These are phyloP conservation scores for Grus americana DNA, from an alignment of 2,113 vertebrate species.

Conservation along the genomic window DNA sequence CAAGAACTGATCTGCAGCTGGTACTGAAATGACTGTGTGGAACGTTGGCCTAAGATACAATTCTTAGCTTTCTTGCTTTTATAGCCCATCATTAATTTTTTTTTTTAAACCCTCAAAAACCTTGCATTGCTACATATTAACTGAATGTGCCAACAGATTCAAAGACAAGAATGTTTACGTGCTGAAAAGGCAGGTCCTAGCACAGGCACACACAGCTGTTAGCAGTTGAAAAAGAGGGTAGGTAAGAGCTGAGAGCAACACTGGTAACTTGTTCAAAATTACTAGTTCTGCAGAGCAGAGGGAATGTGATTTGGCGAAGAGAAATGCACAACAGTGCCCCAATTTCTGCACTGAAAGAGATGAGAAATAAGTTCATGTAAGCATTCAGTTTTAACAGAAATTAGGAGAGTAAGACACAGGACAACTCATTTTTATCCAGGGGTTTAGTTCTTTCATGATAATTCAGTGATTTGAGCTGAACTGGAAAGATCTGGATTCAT, in stretches of 20 bases:
- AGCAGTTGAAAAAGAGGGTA: not conserved
- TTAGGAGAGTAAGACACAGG: not conserved
- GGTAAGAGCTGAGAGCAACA: not conserved
- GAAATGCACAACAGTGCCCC: fast-evolving
- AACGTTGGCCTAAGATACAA: not conserved
- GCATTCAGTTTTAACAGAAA: not conserved
- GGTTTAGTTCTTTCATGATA: fast-evolving
- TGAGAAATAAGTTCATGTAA: not conserved
- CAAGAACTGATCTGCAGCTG: not conserved
- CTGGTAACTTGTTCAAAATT: not conserved
- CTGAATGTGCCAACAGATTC: conserved; percentile 11
- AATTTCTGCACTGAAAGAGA: not conserved
- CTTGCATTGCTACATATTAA: not conserved
- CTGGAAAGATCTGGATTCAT: not conserved
- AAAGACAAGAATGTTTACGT: conserved; percentile 24
- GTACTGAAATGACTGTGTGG: not conserved
- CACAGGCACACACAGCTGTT: not conserved
- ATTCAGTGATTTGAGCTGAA: not conserved
- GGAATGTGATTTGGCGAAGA: not conserved
- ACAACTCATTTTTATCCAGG: not conserved
- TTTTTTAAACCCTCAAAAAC: not conserved
- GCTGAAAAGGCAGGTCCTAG: conserved; percentile 38
- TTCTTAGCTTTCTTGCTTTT: not conserved
- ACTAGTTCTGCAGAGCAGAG: not conserved
- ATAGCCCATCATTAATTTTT: conserved; percentile 9